A percentile compares a stretch with the other conserved stretches of the same genome.
phyloP scores from a whole-genome alignment of 2,797 vertebrate genomes.

The Orientallactaga sibirica region DNA sequence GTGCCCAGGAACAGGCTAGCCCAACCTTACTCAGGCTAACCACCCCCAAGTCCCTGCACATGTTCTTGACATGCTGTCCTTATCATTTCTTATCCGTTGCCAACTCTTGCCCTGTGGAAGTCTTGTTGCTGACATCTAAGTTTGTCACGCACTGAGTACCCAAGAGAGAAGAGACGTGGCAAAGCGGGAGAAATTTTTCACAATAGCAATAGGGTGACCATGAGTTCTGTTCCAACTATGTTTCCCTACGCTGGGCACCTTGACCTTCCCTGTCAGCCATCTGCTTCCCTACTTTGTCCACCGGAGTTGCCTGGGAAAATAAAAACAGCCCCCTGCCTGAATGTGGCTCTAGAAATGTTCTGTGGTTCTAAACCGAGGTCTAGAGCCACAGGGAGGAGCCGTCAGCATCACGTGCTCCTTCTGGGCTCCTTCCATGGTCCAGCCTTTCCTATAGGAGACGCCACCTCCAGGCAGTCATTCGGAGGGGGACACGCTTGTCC shows the following conservation, averaged over 20 bases:
- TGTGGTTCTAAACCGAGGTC: background rate
- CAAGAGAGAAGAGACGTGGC: background rate
- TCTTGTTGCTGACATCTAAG: background rate
- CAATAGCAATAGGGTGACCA: background rate
- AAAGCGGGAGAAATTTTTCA: background rate
- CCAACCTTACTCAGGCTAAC: background rate
- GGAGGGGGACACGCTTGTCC: background rate
- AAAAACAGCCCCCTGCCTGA: background rate
- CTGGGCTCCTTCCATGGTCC: background rate
- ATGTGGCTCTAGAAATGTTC: background rate
- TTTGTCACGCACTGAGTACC: background rate
- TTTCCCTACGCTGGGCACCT: rapidly evolving
- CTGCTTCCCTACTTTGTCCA: background rate
- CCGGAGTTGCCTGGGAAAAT: background rate
- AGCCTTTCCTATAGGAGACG: background rate
- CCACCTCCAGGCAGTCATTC: background rate
- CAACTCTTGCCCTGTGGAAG: rapidly evolving
- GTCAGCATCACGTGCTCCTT: rapidly evolving
- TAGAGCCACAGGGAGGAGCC: background rate
- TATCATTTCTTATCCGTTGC: rapidly evolving
- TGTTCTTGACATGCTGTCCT: background rate
- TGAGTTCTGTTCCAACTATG: background rate
- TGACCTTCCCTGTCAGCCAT: background rate
- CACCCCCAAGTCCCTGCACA: rapidly evolving
- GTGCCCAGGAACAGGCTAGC: background rate